Evolutionary conservation across 2,888 invertebrate genomes (phyloP), one percentile per base, ranked within the genome.

Genomic region (Acanthoscelides obtectus): DNA sequence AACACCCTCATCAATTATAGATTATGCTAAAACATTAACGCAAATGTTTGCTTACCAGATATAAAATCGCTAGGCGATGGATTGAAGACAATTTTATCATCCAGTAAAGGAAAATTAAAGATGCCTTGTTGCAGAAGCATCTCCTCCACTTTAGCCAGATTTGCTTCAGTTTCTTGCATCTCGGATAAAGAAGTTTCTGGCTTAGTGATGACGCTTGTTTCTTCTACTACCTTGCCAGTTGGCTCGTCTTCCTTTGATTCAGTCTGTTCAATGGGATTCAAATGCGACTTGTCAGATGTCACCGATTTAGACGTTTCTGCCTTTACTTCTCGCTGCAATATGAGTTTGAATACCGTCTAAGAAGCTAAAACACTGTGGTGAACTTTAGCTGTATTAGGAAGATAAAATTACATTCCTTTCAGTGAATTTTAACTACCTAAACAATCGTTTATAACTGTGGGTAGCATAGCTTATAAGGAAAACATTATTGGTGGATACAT

Each of bases 81-180:
- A 67, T 80, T 77, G 72, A 81, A 78, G 22, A 80, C 75, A 72
- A 81, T 77, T 70, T 80, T 79, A 73, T 83, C 82, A 70, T 83
- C 83, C 63, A 78, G 77, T 27, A 81, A 70, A 12, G 84, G 83
- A 75, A 83, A 81, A 76, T 82, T 82, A 64, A 83, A 75, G 70
- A 84, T 74, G 8, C 82, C 81, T 68, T 83, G 81, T 70, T 84
- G 83, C 64, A 83, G 72, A n/a, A 82, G 74, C 70, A 83, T 70
- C 71, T 83, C 83, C 70, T 84, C 83, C 0, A 80, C 80, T 77
- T 82, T 83, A 68, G 76, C 81, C 17, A 83, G 77, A 22, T 78
- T 79, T 64, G 81, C 80, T 72, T 83, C 83, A 17, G 70, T 64
- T 68, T 73, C 69, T 67, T 71, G 68, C 27, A 72, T 68, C 25